Conservation (phyloP, 2,888 invertebrate species). For the Cremastinae sp. region DNA sequence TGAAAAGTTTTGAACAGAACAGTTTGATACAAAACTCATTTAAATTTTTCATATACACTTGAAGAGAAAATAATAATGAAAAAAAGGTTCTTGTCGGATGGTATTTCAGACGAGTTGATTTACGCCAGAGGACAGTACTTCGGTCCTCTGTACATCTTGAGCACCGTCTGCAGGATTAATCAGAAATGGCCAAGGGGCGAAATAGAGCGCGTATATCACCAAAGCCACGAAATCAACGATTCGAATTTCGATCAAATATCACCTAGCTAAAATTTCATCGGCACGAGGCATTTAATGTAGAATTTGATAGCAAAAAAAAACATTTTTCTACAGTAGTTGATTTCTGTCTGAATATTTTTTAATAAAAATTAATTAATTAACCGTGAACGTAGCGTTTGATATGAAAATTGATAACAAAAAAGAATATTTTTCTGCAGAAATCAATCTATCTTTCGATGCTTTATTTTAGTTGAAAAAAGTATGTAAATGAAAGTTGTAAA, state of each 20-base stretch:
- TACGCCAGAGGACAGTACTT: constrained; percentile 43
- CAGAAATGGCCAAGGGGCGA: constrained; percentile 26
- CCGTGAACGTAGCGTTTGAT: no score
- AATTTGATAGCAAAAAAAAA: background rate
- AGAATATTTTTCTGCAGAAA: no score
- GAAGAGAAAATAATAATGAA: background rate
- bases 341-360: no score
- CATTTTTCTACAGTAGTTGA: background rate
- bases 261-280: background rate
- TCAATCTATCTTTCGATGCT: no score
- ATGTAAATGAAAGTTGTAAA: no score
- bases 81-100: background rate
- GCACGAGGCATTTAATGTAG: no score
- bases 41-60: no score
- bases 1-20: no score
- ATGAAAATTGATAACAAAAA: no score
- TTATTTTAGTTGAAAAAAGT: no score
- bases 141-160: background rate
- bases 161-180: constrained; percentile 35
- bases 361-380: no score
- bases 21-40: no score
- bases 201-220: constrained; percentile 6
- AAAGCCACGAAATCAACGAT: constrained; percentile 18
- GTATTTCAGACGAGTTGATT: constrained; percentile 9
- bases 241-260: constrained; percentile 40